Evolutionary conservation across 2,888 invertebrate species (phyloP), one percentile per base, ranked within the genome.

Genomic region (Cantharis lateralis): DNA sequence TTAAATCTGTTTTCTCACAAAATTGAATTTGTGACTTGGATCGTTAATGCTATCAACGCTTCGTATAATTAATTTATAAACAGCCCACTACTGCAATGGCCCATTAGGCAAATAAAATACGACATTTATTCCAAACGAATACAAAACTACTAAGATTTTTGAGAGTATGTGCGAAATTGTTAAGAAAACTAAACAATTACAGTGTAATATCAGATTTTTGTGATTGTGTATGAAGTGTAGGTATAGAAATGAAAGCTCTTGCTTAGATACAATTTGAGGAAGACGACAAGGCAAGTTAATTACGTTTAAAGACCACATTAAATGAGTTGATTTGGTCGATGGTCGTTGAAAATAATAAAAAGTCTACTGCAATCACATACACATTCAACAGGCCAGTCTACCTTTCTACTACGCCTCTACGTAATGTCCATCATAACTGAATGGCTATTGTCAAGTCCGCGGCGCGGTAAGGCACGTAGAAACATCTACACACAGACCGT

Each of bases 401-500:
- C 76, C 80, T 78, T 80, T 81, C 80, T 81, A 81, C 82, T 79
- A 78, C 70, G 73, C 72, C 74, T 80, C 80, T 81, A 80, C 80
- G 78, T 75, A 77, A 80, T 77, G 79, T 81, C 79, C 79, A 81
- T 81, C 78, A 78, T 71, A 74, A 81, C 74, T 81, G 77, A 80
- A 78, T 80, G 80, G 78, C 72, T 83, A 83, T 83, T 84, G 84
- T 84, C 83, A 78, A 80, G 80, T 83, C 85, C 84, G 81, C 83
- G 76, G 81, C 84, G 84, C 83, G 84, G 80, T 85, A 87, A 87
- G 87, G 87, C 87, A 87, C 87, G 87, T 87, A 85, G 84, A 87
- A 86, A 87, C 84, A 86, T 86, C 87, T 85, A 87, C 84, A 87
- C 86, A 87, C 86, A 87, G 86, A 87, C 87, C 87, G 87, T 87